phyloP scores from a whole-genome alignment of 2,888 invertebrate genomes.

The Lutraria lutraria region DNA sequence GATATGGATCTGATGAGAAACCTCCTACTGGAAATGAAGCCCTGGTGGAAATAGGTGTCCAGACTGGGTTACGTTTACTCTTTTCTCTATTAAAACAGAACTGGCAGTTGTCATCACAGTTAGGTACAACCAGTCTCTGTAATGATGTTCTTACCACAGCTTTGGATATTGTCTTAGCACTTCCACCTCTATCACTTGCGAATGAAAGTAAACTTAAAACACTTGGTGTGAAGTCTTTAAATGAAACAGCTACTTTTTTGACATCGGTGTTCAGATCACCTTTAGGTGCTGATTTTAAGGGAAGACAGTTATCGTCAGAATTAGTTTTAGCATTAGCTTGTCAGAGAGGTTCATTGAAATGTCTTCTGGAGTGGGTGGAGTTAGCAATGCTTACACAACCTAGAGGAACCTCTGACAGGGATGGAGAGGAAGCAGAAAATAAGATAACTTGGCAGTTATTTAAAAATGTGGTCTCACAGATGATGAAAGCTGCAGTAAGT shows the following conservation, averaged over 20 bases:
- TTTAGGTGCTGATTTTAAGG: conserved; percentile 88
- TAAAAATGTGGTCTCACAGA: conserved; percentile 80
- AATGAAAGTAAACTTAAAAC: conserved; percentile 89
- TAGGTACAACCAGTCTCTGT: conserved; percentile 88
- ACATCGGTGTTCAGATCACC: conserved; percentile 88
- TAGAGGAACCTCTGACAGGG: conserved; percentile 52
- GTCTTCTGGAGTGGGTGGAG: conserved; percentile 90
- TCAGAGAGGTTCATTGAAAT: conserved; percentile 89
- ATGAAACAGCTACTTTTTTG: conserved; percentile 88
- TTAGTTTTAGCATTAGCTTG: conserved; percentile 89
- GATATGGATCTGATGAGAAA: conserved; percentile 52
- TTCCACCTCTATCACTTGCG: conserved; percentile 89
- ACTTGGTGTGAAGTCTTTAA: conserved; percentile 87
- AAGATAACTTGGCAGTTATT: conserved; percentile 82
- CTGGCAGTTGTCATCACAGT: conserved; percentile 87
- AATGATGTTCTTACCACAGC: conserved; percentile 89
- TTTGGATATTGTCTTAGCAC: conserved; percentile 88
- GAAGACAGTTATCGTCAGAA: conserved; percentile 87
- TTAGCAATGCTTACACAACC: conserved; percentile 88
- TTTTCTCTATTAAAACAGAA: conserved; percentile 89
- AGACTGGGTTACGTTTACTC: conserved; percentile 89
- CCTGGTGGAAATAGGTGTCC: conserved; percentile 89
- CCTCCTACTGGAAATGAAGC: conserved; percentile 87
- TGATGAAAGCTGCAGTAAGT: conserved; percentile 85
- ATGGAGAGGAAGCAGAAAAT: conserved; percentile 64